Evolutionary conservation across 1,140 invertebrate species (phyloP).

Genomic region (Rhyzopertha dominica): DNA sequence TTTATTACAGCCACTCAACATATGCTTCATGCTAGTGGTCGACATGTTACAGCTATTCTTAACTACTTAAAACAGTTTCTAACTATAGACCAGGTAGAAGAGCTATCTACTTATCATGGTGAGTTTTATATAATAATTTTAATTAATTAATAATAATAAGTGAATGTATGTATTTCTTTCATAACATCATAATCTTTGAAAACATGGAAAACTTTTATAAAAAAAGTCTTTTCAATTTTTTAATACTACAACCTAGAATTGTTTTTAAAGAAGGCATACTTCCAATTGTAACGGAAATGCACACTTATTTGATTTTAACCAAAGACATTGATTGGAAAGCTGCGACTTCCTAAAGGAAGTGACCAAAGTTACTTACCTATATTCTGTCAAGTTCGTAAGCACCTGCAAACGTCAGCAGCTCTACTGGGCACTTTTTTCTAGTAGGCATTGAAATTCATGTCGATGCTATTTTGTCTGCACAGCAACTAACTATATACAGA

Average conservation of each 20-base stretch:
- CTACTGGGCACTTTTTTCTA: too few relatives aligned
- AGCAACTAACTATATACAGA: too few relatives aligned
- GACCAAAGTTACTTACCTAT: too few relatives aligned
- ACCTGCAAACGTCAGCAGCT: too few relatives aligned
- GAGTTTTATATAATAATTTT: conserved; percentile 26
- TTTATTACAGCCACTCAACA: conserved; percentile 75
- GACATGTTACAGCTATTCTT: conserved; percentile 80
- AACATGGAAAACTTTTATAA: conserved; percentile 2
- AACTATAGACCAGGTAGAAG: conserved; percentile 55
- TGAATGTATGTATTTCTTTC: not conserved
- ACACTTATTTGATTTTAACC: too few relatives aligned
- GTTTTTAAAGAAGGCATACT: conserved; percentile 8
- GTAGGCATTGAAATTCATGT: too few relatives aligned
- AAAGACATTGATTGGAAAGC: too few relatives aligned
- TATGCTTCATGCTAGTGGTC: conserved; percentile 85
- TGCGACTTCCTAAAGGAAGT: too few relatives aligned
- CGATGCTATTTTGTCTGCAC: too few relatives aligned
- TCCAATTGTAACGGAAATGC: not conserved
- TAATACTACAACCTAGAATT: conserved; percentile 14
- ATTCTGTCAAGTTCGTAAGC: too few relatives aligned
- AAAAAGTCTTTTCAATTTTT: conserved; percentile 5
- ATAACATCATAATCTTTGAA: too few relatives aligned
- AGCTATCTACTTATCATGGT: conserved; percentile 75
- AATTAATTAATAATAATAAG: not conserved
- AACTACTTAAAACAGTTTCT: conserved; percentile 65